Base-by-base conservation (phyloP, 2,113 vertebrate species). In the Xenotilapia caudafasciata region DNA sequence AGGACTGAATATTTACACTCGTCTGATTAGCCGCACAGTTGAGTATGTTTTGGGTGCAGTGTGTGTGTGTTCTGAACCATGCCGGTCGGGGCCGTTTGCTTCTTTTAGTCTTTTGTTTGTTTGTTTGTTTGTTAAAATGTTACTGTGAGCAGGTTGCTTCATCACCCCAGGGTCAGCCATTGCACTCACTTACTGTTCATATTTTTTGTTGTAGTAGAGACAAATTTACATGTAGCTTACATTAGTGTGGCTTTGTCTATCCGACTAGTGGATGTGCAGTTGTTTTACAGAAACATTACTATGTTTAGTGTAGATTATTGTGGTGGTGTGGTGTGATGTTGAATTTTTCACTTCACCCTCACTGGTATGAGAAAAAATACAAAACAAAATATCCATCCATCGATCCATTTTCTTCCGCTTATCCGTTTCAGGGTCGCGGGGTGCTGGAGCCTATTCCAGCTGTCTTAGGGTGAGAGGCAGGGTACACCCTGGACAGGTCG, bases 101-200 rank as follows among this genome's bases (percentile, higher is more conserved):
- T 55, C 58, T 86, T 90, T 33, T 79, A 80, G 86, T 73, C 65
- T 23, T 88, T 77, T 90, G 75, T 83, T 82, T 86, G 83, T 83
- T 82, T 86, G 83, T 83, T 85, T 90, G 79, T 85, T 82, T 86
- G 83, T 83, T 86, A 77, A 84, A 88, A 84, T 42, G 47, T 68
- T 86, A 38, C 60, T 19, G 87, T 82, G 80, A 89, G 38, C 73
- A 58, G 55, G 65, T 79, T 83, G 70, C 62, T 83, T 54, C n/a
- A 12, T 81, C 77, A 79, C 83, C 38, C 60, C 40, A 42, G 54
- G 65, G 68, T 86, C 80, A 79, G 56, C 17, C 47, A 21, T 33
- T 10, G 21, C 40, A 75, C 51, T 7, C 4, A 40, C 54, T 19
- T 21, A 2, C 28, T 58, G 21, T 86, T 88, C 45, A 47, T 5